Evolutionary conservation across 2,113 vertebrate species (phyloP).

Genomic region (Gorsachius goisagi): DNA sequence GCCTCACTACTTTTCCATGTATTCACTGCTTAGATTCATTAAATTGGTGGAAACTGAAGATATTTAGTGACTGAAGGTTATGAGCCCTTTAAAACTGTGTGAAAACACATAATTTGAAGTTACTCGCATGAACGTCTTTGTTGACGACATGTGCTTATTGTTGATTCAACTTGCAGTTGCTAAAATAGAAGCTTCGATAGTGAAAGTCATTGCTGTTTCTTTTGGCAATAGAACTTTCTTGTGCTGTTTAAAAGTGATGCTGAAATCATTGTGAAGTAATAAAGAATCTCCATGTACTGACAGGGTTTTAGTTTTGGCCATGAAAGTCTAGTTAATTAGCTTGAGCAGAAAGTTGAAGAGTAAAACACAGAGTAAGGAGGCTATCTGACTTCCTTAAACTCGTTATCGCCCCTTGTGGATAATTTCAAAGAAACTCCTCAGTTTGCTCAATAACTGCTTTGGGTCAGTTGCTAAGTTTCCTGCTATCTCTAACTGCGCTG

Average conservation of each 20-base stretch:
- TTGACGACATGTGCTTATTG: background rate
- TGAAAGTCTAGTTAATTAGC: background rate
- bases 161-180: background rate
- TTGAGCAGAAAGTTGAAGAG: background rate
- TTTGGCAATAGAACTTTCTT: background rate
- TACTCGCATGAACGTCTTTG: background rate
- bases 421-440: background rate
- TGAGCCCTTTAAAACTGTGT: background rate
- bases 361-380: background rate
- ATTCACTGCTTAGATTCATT: background rate
- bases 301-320: background rate
- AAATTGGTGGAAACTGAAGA: background rate
- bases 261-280: background rate
- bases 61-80: background rate
- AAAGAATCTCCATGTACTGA: background rate
- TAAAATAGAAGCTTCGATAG: background rate
- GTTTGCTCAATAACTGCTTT: background rate
- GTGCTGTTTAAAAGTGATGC: background rate
- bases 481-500: background rate
- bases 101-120: background rate
- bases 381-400: background rate
- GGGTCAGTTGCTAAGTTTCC: background rate
- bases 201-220: background rate
- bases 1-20: background rate
- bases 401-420: background rate